phyloP scores from a whole-genome alignment of 2,797 vertebrate genomes.

The Lindbergichthys nudifrons region DNA sequence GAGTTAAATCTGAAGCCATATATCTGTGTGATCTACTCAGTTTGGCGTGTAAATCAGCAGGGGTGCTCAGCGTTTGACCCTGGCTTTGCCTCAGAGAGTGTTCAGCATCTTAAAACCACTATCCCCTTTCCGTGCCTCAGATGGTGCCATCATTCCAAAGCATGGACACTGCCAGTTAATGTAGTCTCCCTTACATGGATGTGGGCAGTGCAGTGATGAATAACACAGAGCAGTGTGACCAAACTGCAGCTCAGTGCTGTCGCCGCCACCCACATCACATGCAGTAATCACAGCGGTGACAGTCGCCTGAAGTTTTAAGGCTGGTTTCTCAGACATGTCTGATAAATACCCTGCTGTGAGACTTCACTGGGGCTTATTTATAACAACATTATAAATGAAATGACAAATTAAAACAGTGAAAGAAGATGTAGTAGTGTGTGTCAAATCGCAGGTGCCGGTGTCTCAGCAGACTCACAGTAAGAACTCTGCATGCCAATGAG shows the following conservation, averaged over 20 bases:
- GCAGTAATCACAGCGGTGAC: constrained; percentile 15
- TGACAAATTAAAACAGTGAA: not conserved
- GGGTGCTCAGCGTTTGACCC: constrained; percentile 44
- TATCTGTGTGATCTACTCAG: constrained; percentile 21
- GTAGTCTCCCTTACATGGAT: constrained; percentile 61
- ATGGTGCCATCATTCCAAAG: constrained; percentile 70
- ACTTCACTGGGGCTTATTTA: constrained; percentile 9
- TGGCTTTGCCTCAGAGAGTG: constrained; percentile 38
- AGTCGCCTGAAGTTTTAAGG: constrained; percentile 13
- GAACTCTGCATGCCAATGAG: constrained; percentile 25
- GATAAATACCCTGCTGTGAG: constrained; percentile 18
- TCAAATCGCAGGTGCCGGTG: constrained; percentile 25
- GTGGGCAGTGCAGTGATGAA: constrained; percentile 28
- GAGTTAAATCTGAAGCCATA: constrained; percentile 15
- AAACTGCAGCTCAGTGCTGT: constrained; percentile 23
- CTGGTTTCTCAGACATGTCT: constrained; percentile 23
- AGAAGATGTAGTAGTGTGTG: constrained; percentile 11
- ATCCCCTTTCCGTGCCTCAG: constrained; percentile 65
- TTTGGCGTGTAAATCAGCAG: constrained; percentile 41
- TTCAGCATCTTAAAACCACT: constrained; percentile 56
- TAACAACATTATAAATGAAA: constrained; percentile 18
- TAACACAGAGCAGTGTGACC: constrained; percentile 24
- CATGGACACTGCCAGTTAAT: constrained; percentile 52
- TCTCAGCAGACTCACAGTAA: not conserved
- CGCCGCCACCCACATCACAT: constrained; percentile 21